phyloP scores from a whole-genome alignment of 2,888 invertebrate genomes.

The Lissocephala sabroskyi region DNA sequence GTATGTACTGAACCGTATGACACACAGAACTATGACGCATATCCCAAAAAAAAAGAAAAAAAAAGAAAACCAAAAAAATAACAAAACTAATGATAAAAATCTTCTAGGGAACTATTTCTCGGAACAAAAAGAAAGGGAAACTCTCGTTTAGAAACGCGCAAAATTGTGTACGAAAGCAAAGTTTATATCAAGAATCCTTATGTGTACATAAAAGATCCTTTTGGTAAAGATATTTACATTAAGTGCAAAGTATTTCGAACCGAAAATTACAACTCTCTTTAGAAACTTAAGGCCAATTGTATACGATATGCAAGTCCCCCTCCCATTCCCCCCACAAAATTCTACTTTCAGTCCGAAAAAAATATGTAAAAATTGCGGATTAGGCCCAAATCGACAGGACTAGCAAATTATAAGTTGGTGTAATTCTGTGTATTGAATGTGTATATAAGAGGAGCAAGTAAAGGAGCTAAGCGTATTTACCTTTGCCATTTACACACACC shows the following conservation, averaged over 20 bases:
- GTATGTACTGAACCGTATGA: too few relatives aligned
- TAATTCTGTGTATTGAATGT: constrained; percentile 36
- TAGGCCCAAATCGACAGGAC: constrained; percentile 26
- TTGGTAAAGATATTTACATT: constrained; percentile 24
- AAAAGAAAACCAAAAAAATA: constrained; percentile 18
- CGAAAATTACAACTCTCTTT: constrained; percentile 18
- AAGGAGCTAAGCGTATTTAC: too few relatives aligned
- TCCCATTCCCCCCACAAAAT: too few relatives aligned
- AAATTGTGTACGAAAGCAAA: neutral
- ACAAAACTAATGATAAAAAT: constrained; percentile 11
- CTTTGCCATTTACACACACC: too few relatives aligned
- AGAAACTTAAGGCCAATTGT: constrained; percentile 35
- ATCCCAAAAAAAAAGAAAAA: constrained; percentile 15
- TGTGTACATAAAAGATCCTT: constrained; percentile 25
- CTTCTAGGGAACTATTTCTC: constrained; percentile 35
- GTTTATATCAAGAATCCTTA: constrained; percentile 17
- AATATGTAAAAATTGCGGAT: constrained; percentile 28
- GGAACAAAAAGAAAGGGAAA: constrained; percentile 20
- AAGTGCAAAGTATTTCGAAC: constrained; percentile 18
- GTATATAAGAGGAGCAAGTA: constrained; percentile 16
- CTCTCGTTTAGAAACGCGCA: constrained; percentile 10
- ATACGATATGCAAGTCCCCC: constrained; percentile 50
- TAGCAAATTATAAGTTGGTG: constrained; percentile 39
- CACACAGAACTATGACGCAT: constrained; percentile 18
- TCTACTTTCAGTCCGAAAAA: constrained; percentile 26